phyloP scores from a whole-genome alignment of 2,888 invertebrate species.

The Cephus rjabovi region DNA sequence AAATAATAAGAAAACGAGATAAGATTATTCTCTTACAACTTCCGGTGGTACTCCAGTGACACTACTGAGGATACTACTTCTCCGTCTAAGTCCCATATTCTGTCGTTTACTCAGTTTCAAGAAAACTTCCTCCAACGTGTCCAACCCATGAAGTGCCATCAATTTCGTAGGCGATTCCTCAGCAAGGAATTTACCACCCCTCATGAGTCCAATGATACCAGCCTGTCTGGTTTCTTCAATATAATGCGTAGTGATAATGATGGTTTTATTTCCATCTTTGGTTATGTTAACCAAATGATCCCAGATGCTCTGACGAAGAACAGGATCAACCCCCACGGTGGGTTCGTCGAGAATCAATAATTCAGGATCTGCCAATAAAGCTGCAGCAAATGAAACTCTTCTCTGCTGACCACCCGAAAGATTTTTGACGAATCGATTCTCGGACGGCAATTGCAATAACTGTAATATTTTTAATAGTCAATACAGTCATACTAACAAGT shows the following conservation, averaged over 20 bases:
- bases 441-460: slow-evolving; percentile 70
- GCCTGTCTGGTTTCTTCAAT: slow-evolving; percentile 90
- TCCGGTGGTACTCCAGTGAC: slow-evolving; percentile 69
- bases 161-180: slow-evolving; percentile 83
- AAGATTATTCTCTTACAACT: slow-evolving; percentile 46
- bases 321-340: slow-evolving; percentile 93
- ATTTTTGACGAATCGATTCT: slow-evolving; percentile 76
- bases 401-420: slow-evolving; percentile 92
- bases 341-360: slow-evolving; percentile 92
- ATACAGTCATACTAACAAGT: not conserved
- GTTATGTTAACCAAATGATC: slow-evolving; percentile 85
- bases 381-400: slow-evolving; percentile 89
- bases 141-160: slow-evolving; percentile 77
- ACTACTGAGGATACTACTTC: slow-evolving; percentile 84
- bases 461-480: slow-evolving; percentile 24
- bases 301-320: slow-evolving; percentile 88
- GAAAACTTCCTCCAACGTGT: slow-evolving; percentile 84
- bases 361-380: slow-evolving; percentile 89
- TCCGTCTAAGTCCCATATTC: slow-evolving; percentile 82
- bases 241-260: slow-evolving; percentile 89
- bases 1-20: not conserved
- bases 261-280: slow-evolving; percentile 80
- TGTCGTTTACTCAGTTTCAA: slow-evolving; percentile 83
- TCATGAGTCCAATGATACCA: slow-evolving; percentile 83
- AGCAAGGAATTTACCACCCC: slow-evolving; percentile 86